Evolutionary conservation across 2,888 invertebrate species (phyloP), one percentile per base, ranked within the genome.

Genomic region (Heliconius cydno): DNA sequence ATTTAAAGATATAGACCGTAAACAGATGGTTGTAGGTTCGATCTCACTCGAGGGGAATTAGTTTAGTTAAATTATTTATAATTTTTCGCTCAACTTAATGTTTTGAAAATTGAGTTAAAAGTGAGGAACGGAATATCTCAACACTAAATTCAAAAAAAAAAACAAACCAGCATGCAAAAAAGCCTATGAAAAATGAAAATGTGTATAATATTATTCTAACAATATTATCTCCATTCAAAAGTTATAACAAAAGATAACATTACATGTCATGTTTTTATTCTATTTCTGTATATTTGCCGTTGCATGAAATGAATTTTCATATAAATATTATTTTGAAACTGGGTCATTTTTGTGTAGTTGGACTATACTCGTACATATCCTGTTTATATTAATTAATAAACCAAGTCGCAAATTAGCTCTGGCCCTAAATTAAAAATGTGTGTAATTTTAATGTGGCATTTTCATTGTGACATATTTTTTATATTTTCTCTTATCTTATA

Each of bases 241-340:
- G n/a, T 41, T 13, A 41, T 68, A n/a, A 68, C 68, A 68, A 68
- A 41, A 41, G 68, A 68, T 41, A 68, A 68, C n/a, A 68, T 68
- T 41, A 68, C 68, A 68, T 68, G 68, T 5, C 22, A 13, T 38
- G 38, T 38, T 57, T 73, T 57, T 73, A 72, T 74, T 60, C n/a
- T 63, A 60, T 63, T 63, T 74, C 60, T 30, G 38, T 34, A 60
- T 13, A 30, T 74, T 34, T 74, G 34, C 9, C 22, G 74, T 63
- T 30, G 28, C 13, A 13, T 38, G 68, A 72, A 72, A 72, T 57
- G 52, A 72, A 52, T 52, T 57, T 57, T 28, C 30, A 52, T 57
- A 57, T 22, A 52, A 72, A 57, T 52, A 57, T 57, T 30, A 72
- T 72, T 72, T 72, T 57, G 28, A 72, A 46, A 52, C 46, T 66